These are phyloP conservation scores for Xyrichtys novacula DNA, from an alignment of 2,797 vertebrate genomes.

Conservation along the genomic window DNA sequence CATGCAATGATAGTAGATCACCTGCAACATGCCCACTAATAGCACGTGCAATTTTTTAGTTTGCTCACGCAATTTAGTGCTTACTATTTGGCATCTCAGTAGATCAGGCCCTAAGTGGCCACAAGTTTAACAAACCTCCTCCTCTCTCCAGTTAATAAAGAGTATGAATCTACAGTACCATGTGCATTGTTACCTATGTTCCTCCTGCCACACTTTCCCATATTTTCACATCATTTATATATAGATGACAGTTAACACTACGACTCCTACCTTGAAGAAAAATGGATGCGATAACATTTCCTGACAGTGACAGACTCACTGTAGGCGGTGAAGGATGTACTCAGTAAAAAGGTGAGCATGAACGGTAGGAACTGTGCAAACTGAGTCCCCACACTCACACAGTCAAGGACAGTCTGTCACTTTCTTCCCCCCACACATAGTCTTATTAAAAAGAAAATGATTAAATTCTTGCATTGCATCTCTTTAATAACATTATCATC, in stretches of 20 bases:
- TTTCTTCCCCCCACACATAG: neutral
- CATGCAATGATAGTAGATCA: too few relatives aligned
- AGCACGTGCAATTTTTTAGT: too few relatives aligned
- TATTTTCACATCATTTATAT: neutral
- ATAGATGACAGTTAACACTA: neutral
- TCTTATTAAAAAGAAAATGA: neutral
- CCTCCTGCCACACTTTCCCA: neutral
- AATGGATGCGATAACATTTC: neutral
- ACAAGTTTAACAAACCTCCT: too few relatives aligned
- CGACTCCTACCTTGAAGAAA: neutral
- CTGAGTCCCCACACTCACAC: neutral
- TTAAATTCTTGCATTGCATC: neutral
- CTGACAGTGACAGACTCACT: conserved; percentile 10
- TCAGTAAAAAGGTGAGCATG: conserved; percentile 4
- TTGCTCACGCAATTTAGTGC: too few relatives aligned
- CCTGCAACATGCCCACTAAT: too few relatives aligned
- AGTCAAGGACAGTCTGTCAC: conserved; percentile 16
- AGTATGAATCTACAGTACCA: neutral
- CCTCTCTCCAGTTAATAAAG: too few relatives aligned
- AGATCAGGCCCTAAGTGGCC: too few relatives aligned
- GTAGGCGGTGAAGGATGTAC: conserved; percentile 3
- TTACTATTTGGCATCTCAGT: too few relatives aligned
- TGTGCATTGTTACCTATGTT: neutral
- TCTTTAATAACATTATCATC: neutral
- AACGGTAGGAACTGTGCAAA: neutral